phyloP scores from a whole-genome alignment of 2,888 invertebrate species.

The Cantharis rufa region DNA sequence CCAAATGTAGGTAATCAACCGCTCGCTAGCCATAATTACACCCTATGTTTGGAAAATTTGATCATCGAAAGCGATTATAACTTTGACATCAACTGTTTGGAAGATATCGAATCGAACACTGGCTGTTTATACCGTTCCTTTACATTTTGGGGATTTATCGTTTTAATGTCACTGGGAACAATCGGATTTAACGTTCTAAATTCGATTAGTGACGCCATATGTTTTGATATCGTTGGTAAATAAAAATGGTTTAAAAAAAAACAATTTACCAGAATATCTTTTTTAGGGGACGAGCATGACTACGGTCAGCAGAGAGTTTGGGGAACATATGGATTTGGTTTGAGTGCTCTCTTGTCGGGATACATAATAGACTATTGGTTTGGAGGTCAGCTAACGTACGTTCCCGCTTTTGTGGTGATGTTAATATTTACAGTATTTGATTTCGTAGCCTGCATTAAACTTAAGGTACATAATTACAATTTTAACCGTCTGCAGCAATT shows the following conservation, averaged over 20 bases:
- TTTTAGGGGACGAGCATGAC: slow-evolving; percentile 67
- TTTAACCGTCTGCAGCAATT: neutral
- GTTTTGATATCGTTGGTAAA: slow-evolving; percentile 83
- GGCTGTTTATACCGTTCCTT: slow-evolving; percentile 61
- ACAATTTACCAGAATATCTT: neutral
- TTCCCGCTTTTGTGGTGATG: slow-evolving; percentile 73
- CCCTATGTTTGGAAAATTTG: slow-evolving; percentile 7
- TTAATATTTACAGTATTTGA: slow-evolving; percentile 67
- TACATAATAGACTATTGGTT: slow-evolving; percentile 71
- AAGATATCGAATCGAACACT: slow-evolving; percentile 44
- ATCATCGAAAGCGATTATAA: slow-evolving; percentile 14
- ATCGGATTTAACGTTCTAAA: slow-evolving; percentile 84
- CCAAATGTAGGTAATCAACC: neutral
- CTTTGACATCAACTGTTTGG: slow-evolving; percentile 42
- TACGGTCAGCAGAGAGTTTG: slow-evolving; percentile 82
- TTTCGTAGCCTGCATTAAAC: slow-evolving; percentile 66
- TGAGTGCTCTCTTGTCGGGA: slow-evolving; percentile 73
- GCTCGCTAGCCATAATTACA: neutral
- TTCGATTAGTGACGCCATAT: slow-evolving; percentile 87
- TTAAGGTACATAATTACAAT: slow-evolving; percentile 57
- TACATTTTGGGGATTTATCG: slow-evolving; percentile 75
- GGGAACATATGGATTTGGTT: slow-evolving; percentile 81
- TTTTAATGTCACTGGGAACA: slow-evolving; percentile 73
- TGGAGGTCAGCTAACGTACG: slow-evolving; percentile 62
- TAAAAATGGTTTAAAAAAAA: slow-evolving; percentile 9